These are phyloP conservation scores for Pyralis farinalis DNA, from an alignment of 2,888 invertebrate genomes.

Conservation along the genomic window DNA sequence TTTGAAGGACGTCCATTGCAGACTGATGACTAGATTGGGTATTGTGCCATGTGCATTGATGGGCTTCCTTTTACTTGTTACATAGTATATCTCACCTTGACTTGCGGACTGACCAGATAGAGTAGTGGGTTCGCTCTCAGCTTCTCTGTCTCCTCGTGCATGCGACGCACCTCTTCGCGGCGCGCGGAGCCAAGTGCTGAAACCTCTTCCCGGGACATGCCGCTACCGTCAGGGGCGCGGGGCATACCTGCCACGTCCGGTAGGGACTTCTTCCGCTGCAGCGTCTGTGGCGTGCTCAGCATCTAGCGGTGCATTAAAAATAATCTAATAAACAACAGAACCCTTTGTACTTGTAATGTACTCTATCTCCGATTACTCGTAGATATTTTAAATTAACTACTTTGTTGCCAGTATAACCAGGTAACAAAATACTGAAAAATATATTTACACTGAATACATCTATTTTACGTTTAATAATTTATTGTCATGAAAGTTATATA, in stretches of 20 bases:
- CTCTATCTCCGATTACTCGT: no score
- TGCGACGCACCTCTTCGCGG: conserved; percentile 95
- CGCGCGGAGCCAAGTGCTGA: conserved; percentile 96
- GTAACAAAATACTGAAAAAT: no score
- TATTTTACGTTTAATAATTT: no score
- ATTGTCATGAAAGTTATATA: no score
- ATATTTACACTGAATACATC: no score
- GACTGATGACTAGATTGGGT: no score
- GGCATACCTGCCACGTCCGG: conserved; percentile 96
- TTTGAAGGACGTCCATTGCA: no score
- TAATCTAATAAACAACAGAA: neutral
- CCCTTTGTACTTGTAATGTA: no score
- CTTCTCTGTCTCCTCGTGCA: conserved; percentile 94
- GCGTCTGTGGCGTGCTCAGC: conserved; percentile 87
- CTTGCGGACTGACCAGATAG: conserved; percentile 97
- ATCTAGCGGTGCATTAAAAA: conserved; percentile 76
- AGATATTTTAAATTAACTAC: no score
- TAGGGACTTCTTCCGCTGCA: conserved; percentile 97
- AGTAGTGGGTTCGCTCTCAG: conserved; percentile 96
- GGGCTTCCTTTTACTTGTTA: no score
- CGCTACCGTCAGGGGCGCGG: conserved; percentile 85
- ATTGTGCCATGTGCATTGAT: no score
- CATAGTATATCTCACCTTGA: conserved; percentile 87
- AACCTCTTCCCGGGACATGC: conserved; percentile 96
- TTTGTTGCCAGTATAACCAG: no score